Percentiles rank a stretch among this genome's conserved stretches.
Conservation (phyloP, 1,140 invertebrate genomes). For the Drosophila baimaii region DNA sequence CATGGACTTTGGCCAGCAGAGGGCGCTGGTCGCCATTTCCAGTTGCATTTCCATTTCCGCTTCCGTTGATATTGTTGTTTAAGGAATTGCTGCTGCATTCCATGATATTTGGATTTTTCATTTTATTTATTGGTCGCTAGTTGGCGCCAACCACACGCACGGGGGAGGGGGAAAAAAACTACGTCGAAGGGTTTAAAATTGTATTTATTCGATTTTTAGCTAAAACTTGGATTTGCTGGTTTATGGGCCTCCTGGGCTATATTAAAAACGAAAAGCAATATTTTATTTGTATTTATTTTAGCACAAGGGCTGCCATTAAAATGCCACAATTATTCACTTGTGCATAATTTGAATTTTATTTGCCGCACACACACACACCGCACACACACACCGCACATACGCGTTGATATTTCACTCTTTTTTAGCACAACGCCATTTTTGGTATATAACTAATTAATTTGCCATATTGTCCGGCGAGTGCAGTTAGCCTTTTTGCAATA, state of each 20-base stretch:
- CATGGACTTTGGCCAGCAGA: constrained; percentile 54
- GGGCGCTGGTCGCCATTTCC: constrained; percentile 68
- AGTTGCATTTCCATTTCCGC: constrained; percentile 70
- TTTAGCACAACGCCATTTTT: constrained; percentile 71
- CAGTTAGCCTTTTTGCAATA: constrained; percentile 68
- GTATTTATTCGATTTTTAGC: constrained; percentile 38
- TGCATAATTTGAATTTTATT: constrained; percentile 81
- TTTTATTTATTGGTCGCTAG: constrained; percentile 75
- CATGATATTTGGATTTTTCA: constrained; percentile 83
- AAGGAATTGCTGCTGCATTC: constrained; percentile 70
- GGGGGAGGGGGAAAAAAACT: background rate
- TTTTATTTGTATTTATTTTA: constrained; percentile 43
- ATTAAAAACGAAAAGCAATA: constrained; percentile 71
- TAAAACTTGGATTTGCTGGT: constrained; percentile 55
- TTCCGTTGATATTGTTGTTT: constrained; percentile 76
- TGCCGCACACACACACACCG: constrained; percentile 35
- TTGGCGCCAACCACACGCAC: constrained; percentile 59
- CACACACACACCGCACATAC: constrained; percentile 18
- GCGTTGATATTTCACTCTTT: constrained; percentile 24
- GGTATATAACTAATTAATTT: constrained; percentile 80
- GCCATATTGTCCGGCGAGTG: constrained; percentile 66
- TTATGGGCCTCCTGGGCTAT: constrained; percentile 76
- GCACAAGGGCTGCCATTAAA: constrained; percentile 59
- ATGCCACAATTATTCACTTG: constrained; percentile 81
- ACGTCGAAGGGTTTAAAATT: constrained; percentile 7